Evolutionary conservation across 2,113 vertebrate genomes (phyloP), one percentile per base, ranked within the genome.

Genomic region (Sakesphorus luctuosus): DNA sequence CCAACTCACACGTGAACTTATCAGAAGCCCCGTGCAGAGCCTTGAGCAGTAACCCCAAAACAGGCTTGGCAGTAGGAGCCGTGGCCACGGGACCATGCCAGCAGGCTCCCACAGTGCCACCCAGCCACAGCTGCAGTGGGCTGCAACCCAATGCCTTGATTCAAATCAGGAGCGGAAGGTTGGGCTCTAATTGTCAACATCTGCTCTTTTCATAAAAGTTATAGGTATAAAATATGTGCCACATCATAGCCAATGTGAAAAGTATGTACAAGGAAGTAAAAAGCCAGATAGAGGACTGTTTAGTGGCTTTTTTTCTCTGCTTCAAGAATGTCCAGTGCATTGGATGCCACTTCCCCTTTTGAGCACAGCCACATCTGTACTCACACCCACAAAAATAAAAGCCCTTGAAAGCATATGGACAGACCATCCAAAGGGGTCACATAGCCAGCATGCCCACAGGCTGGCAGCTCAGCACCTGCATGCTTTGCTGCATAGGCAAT

Each of bases 1-100:
- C 53, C 59, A 66, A 8, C 28, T 25, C 36, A 26, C 38, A 26
- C 2, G 1, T 8, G 31, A 84, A 16, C 18, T 62, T 38, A 52
- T 8, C 18, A 4, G 46, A 61, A 94, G 18, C 31, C 19, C 36
- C 0, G 0, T 12, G 50, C 38, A 52, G 24, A 72, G 21, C 29
- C 69, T 38, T 0, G 6, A 68, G 52, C 1, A 0, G 18, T 33
- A 35, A 36, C 2, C 9, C 8, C 2, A 3, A 16, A 33, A 52
- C 19, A 11, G 68, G 68, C n/a, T 62, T 9, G 55, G 72, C 50
- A 53, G 35, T 1, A 58, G 50, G 43, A 50, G 61, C 66, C 63
- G n/a, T 44, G 59, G 47, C 24, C 24, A 33, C 8, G 29, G 38
- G 16, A 71, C 19, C 0, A 0, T 20, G 78, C 50, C 50, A 43